Conservation (phyloP, 1,140 invertebrate genomes). For the Eriosoma lanigerum region DNA sequence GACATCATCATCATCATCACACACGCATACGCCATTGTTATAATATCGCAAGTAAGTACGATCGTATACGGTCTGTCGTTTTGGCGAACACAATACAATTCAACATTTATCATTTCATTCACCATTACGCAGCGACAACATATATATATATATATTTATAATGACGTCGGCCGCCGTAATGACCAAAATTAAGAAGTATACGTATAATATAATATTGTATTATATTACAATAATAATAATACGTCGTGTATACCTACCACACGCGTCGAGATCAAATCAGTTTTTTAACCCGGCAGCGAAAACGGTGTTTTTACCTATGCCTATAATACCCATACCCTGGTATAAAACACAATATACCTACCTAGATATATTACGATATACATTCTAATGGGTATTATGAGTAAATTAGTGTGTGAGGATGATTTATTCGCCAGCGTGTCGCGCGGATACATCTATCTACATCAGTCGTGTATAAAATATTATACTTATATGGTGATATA, state of each 20-base stretch:
- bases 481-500: not conserved
- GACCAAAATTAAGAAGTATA: slow-evolving; percentile 32
- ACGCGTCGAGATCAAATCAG: slow-evolving; percentile 42
- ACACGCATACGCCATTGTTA: not conserved
- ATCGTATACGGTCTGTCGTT: slow-evolving; percentile 12
- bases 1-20: too few relatives aligned
- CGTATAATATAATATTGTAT: too few relatives aligned
- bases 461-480: too few relatives aligned
- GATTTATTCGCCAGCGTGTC: slow-evolving; percentile 31
- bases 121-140: slow-evolving; percentile 31
- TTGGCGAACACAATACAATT: slow-evolving; percentile 33
- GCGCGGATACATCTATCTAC: too few relatives aligned
- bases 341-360: not conserved
- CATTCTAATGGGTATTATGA: too few relatives aligned
- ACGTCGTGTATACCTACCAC: slow-evolving; percentile 1
- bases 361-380: too few relatives aligned
- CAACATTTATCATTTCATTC: slow-evolving; percentile 31
- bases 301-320: not conserved
- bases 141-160: too few relatives aligned
- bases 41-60: too few relatives aligned
- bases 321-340: too few relatives aligned
- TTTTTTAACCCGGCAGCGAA: slow-evolving; percentile 45
- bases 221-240: too few relatives aligned
- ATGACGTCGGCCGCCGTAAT: slow-evolving; percentile 22
- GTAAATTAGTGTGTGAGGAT: not conserved